Evolutionary conservation across 2,797 vertebrate genomes (phyloP).

Genomic region (Stomatorhinus walkeri): DNA sequence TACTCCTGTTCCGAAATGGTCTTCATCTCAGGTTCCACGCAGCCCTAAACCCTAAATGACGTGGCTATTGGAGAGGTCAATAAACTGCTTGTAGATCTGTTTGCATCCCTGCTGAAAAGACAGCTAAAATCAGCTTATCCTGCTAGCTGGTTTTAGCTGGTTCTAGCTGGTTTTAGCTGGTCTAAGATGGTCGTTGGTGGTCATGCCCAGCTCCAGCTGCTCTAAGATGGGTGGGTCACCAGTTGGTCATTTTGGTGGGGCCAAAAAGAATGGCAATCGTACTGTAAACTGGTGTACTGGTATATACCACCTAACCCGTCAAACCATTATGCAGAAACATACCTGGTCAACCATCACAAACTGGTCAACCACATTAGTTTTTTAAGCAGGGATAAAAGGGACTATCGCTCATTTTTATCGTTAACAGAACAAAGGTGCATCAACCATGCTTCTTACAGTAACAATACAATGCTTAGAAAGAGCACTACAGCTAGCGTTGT

Average conservation of each 20-base stretch:
- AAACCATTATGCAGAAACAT: not conserved
- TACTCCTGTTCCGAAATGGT: not conserved
- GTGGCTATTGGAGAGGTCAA: not conserved
- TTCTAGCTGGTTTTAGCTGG: not conserved
- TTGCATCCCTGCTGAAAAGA: not conserved
- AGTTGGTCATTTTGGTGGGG: not conserved
- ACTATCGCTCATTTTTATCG: not conserved
- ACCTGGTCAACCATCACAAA: not conserved
- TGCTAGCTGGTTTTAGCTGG: not conserved
- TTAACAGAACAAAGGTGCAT: not conserved
- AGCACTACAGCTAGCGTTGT: not conserved
- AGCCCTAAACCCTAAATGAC: not conserved
- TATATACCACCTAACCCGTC: not conserved
- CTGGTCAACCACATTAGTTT: not conserved
- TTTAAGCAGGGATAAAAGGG: not conserved
- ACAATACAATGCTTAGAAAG: not conserved
- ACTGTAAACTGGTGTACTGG: not conserved
- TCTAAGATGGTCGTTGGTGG: not conserved
- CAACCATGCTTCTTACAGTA: not conserved
- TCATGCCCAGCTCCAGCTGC: not conserved
- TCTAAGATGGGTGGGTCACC: not conserved
- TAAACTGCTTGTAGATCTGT: not conserved
- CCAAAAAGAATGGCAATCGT: not conserved
- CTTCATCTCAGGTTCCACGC: not conserved
- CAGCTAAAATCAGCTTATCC: not conserved